phyloP scores from a whole-genome alignment of 2,888 invertebrate genomes.

The Chrysopilus asiliformis region DNA sequence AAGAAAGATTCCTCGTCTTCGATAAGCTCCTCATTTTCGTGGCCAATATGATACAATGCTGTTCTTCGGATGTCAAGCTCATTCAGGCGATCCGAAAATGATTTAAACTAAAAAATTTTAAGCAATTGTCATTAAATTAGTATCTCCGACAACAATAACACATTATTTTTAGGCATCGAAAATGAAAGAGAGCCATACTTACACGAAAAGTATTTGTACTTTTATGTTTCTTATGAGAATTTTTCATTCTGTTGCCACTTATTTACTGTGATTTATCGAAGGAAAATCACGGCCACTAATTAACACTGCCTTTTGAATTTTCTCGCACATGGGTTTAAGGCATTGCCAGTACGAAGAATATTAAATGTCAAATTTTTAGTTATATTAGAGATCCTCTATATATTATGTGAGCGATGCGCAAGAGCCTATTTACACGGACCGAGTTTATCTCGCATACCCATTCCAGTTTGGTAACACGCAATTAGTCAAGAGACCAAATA shows the following conservation, averaged over 20 bases:
- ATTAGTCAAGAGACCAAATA: no score
- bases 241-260: constrained; percentile 46
- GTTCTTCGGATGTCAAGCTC: constrained; percentile 68
- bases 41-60: constrained; percentile 71
- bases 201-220: constrained; percentile 67
- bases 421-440: no score
- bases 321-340: no score
- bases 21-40: constrained; percentile 47
- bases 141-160: not conserved
- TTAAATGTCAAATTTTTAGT: no score
- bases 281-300: no score
- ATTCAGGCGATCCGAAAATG: constrained; percentile 76
- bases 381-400: no score
- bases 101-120: constrained; percentile 53
- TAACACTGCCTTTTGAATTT: no score
- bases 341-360: no score
- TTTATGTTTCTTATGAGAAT: constrained; percentile 59
- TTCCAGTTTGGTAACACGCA: no score
- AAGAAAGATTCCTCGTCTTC: constrained; percentile 68
- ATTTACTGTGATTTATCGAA: no score
- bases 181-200: constrained; percentile 19
- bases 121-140: constrained; percentile 5
- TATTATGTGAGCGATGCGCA: no score
- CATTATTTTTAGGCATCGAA: not conserved
- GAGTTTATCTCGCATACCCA: no score